Evolutionary conservation across 2,797 vertebrate species (phyloP), one percentile per base, ranked within the genome.

Genomic region (Cephalopachus bancanus): DNA sequence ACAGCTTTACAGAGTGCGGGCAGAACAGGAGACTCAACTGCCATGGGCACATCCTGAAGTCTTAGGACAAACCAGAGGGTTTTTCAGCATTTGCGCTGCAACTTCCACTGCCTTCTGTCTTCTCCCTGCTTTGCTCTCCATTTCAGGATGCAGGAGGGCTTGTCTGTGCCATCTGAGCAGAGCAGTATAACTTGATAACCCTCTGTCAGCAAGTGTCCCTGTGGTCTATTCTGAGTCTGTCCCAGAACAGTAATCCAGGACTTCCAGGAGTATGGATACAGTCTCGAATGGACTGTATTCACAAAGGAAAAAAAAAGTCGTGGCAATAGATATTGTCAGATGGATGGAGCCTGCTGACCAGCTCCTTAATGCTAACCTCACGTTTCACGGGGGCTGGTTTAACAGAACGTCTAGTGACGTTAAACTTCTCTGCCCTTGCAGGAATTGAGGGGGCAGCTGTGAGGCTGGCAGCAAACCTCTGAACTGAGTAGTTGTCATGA

Each of bases 401-500:
- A 59, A 37, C 76, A 60, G 80, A 75, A 84, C 11, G 65, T 87
- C 60, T 84, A 64, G 69, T 91, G 94, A 93, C 15, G 59, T 33
- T 53, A 74, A 80, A 65, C 55, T 37, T 83, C 62, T 76, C 59
- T 59, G 67, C 51, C 51, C 49, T 78, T 74, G 5, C 0, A 14
- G 91, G 76, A 96, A 72, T 28, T 30, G 51, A 84, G 53, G 57
- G 44, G 59, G 28, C 49, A 65, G 69, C 30, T 94, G 83, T 49
- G 44, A 69, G 67, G 62, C 60, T 9, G 55, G 30, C 19, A 49
- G 75, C n/a, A 72, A 64, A 57, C 37, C 76, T 76, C 24, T 44
- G 60, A 92, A 62, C 60, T 67, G 51, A 28, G 19, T 53, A 17
- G 79, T 53, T 59, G 19, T 76, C 44, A 44, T 44, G 44, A 44